Percentiles rank a stretch among this genome's conserved stretches.
Evolutionary conservation across 2,888 invertebrate species (phyloP).

Genomic region (Agrochola litura): DNA sequence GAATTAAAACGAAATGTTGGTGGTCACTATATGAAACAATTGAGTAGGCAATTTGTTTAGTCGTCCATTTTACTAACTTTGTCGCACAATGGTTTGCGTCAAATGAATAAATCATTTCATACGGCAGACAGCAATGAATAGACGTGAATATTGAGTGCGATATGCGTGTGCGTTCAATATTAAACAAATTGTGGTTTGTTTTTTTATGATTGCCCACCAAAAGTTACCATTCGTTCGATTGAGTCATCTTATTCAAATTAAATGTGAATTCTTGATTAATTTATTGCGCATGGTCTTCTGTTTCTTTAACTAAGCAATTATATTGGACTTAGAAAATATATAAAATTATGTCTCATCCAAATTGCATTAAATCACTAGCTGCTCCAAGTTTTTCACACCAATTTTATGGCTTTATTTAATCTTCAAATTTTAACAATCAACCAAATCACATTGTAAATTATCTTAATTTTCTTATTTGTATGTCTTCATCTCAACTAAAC

Average conservation of each 20-base stretch:
- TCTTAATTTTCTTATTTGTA: neutral
- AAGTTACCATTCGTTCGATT: neutral
- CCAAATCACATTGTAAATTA: no score
- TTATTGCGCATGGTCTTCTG: neutral
- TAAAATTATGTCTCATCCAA: neutral
- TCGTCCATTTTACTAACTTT: slow-evolving; percentile 58
- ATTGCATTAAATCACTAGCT: neutral
- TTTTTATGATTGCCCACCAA: slow-evolving; percentile 34
- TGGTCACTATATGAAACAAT: slow-evolving; percentile 41
- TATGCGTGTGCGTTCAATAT: slow-evolving; percentile 68
- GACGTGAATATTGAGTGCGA: slow-evolving; percentile 74
- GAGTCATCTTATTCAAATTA: slow-evolving; percentile 12
- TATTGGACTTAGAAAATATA: no score
- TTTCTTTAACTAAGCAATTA: neutral
- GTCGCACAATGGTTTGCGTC: slow-evolving; percentile 70
- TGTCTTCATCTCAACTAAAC: neutral
- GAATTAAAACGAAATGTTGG: slow-evolving; percentile 36
- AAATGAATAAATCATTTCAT: slow-evolving; percentile 78
- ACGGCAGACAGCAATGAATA: slow-evolving; percentile 72
- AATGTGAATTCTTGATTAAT: neutral
- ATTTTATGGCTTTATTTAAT: neutral
- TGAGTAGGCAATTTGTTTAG: slow-evolving; percentile 63
- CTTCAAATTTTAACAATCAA: neutral
- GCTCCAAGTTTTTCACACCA: neutral
- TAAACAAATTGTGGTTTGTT: slow-evolving; percentile 65